Conservation (phyloP, 1,140 invertebrate genomes). For the Papilio helenus region DNA sequence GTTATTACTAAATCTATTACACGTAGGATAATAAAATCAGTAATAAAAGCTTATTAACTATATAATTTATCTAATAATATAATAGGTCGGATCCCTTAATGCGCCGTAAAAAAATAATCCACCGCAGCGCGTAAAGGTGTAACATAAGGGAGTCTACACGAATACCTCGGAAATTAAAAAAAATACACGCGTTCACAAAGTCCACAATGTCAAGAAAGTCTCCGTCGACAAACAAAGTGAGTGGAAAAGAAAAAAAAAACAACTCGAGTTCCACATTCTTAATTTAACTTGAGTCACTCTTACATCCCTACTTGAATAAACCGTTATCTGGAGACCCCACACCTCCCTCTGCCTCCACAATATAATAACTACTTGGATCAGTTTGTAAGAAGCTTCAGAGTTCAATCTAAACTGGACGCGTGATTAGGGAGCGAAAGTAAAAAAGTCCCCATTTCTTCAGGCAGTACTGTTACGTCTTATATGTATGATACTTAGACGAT, state of each 20-base stretch:
- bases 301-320: constrained; percentile 70
- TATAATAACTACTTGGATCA: constrained; percentile 6
- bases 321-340: constrained; percentile 50
- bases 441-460: constrained; percentile 75
- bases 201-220: constrained; percentile 80
- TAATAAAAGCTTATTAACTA: no score
- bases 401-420: constrained; percentile 63
- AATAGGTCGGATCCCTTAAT: constrained; percentile 77
- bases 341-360: constrained; percentile 22
- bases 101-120: constrained; percentile 63
- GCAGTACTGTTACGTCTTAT: constrained; percentile 67
- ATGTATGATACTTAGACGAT: constrained; percentile 73
- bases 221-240: constrained; percentile 78
- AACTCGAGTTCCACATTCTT: constrained; percentile 79
- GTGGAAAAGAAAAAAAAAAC: constrained; percentile 69
- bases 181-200: constrained; percentile 63
- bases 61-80: no score
- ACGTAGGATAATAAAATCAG: no score
- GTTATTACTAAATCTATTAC: no score
- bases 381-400: constrained; percentile 42
- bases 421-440: constrained; percentile 68
- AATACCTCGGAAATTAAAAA: constrained; percentile 76
- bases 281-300: constrained; percentile 82
- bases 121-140: constrained; percentile 51
- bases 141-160: constrained; percentile 65